A percentile compares a stretch with the other conserved stretches of the same genome.
Evolutionary conservation across 2,888 invertebrate species (phyloP).

Genomic region (Polyommatus icarus): DNA sequence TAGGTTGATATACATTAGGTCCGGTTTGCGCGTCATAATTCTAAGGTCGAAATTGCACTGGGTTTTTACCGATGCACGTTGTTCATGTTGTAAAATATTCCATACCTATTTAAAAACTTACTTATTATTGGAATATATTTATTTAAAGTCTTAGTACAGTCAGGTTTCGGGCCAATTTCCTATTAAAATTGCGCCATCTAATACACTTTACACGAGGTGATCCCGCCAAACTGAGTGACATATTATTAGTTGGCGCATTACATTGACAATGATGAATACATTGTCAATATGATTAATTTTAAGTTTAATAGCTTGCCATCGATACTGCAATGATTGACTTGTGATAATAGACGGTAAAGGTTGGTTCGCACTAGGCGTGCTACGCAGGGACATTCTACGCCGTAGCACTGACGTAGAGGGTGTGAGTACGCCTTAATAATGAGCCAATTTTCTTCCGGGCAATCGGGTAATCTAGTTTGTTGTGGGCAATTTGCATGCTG

Average conservation of each 20-base stretch:
- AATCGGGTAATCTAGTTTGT: slow-evolving; percentile 29
- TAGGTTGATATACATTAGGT: slow-evolving; percentile 23
- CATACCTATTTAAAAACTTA: background rate
- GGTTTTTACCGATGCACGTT: background rate
- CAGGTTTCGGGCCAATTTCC: background rate
- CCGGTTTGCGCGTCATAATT: slow-evolving; percentile 26
- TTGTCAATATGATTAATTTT: slow-evolving; percentile 30
- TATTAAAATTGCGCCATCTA: slow-evolving; percentile 11
- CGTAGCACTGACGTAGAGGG: background rate
- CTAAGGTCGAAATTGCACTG: background rate
- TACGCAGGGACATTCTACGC: background rate
- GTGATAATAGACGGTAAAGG: slow-evolving; percentile 9
- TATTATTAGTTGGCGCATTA: slow-evolving; percentile 19
- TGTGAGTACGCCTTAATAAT: background rate
- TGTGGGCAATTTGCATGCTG: slow-evolving; percentile 7
- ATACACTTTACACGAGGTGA: background rate
- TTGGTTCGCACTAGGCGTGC: background rate
- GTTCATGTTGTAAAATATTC: background rate
- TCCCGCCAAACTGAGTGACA: slow-evolving; percentile 26
- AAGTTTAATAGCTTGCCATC: slow-evolving; percentile 29
- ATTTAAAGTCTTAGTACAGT: background rate
- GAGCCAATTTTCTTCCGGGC: slow-evolving; percentile 1
- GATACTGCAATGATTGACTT: slow-evolving; percentile 14
- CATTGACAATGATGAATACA: slow-evolving; percentile 25
- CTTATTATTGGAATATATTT: too few relatives aligned